Evolutionary conservation across 2,888 invertebrate genomes (phyloP).

Genomic region (Spilosoma lubricipeda): DNA sequence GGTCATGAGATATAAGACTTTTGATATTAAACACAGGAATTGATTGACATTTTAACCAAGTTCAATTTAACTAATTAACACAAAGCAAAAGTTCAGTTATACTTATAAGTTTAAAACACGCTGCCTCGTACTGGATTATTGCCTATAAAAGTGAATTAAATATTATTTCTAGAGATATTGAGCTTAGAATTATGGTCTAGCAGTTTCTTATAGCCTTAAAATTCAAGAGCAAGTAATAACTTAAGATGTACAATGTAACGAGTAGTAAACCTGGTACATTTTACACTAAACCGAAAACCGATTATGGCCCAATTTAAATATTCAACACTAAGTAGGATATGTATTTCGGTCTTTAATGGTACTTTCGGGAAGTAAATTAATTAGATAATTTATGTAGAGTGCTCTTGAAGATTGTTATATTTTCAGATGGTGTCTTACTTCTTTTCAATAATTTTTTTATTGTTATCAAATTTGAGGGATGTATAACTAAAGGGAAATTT

Average conservation of each 20-base stretch:
- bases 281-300: slow-evolving; percentile 35
- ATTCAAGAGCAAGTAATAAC: neutral
- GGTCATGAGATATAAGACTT: too few relatives aligned
- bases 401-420: too few relatives aligned
- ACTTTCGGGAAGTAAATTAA: neutral
- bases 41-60: neutral
- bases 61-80: neutral
- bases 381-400: too few relatives aligned
- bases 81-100: neutral
- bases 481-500: too few relatives aligned
- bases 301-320: slow-evolving; percentile 42
- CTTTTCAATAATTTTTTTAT: too few relatives aligned
- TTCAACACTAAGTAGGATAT: slow-evolving; percentile 34
- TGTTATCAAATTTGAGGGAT: too few relatives aligned
- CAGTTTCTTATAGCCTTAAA: neutral
- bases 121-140: neutral
- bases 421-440: too few relatives aligned
- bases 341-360: neutral
- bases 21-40: neutral
- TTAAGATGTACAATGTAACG: neutral
- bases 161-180: neutral
- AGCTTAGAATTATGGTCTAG: neutral
- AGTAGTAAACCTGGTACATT: slow-evolving; percentile 20
- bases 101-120: neutral
- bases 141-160: neutral